A percentile compares a stretch with the other conserved stretches of the same genome.
Conservation (phyloP, 2,113 vertebrate species). For the Bubalus kerabau region DNA sequence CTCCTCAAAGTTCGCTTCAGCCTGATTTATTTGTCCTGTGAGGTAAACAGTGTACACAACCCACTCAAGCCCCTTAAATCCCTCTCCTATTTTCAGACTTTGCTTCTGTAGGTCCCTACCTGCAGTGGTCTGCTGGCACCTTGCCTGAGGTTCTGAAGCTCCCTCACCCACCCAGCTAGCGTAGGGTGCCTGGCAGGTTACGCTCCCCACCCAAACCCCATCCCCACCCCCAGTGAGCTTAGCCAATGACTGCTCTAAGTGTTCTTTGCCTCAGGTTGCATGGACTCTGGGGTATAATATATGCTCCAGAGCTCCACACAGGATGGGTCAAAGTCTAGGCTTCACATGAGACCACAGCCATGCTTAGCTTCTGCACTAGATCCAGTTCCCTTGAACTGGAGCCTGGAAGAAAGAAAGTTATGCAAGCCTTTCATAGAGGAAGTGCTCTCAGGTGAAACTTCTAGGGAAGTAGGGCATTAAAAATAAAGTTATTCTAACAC, state of each 20-base stretch:
- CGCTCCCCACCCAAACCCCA: accelerated
- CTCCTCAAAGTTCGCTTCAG: neutral
- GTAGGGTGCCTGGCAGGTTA: neutral
- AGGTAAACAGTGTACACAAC: neutral
- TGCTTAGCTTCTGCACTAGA: neutral
- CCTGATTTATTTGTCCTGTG: neutral
- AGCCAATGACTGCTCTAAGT: neutral
- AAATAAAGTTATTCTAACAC: neutral
- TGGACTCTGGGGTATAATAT: neutral
- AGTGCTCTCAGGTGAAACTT: neutral
- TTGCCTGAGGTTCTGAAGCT: neutral
- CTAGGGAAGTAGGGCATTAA: neutral
- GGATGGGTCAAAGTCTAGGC: neutral
- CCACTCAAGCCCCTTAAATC: accelerated
- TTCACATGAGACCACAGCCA: neutral
- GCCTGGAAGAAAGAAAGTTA: neutral
- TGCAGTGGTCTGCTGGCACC: neutral
- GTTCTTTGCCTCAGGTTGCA: neutral
- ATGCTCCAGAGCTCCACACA: neutral
- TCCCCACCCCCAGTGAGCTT: no score
- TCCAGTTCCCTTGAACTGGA: neutral
- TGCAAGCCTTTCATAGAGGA: neutral
- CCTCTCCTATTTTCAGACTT: neutral
- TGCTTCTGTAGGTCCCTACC: neutral
- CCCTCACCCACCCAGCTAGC: neutral